Percentiles rank a stretch among this genome's conserved stretches.
Evolutionary conservation across 1,140 invertebrate genomes (phyloP).

Genomic region (Polyergus mexicanus): DNA sequence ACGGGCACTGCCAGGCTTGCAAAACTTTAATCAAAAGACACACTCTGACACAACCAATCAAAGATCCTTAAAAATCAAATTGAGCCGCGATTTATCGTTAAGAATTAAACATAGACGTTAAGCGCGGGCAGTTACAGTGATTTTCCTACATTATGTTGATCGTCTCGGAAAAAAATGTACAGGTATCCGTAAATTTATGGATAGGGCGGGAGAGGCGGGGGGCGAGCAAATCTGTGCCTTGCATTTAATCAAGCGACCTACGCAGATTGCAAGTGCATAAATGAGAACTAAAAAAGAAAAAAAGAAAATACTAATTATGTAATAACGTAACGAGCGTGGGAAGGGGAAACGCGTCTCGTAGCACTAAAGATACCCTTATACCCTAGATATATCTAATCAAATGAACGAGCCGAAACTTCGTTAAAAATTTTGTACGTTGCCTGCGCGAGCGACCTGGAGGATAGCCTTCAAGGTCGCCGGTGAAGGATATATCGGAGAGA

Average conservation of each 20-base stretch:
- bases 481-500: conserved; percentile 22
- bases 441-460: conserved; percentile 35
- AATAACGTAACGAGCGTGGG: conserved; percentile 17
- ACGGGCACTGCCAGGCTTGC: conserved; percentile 79
- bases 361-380: conserved; percentile 33
- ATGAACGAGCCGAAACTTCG: conserved; percentile 65
- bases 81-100: conserved; percentile 46
- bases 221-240: not conserved
- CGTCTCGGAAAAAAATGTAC: conserved; percentile 30
- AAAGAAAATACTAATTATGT: not conserved
- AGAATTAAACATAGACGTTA: conserved; percentile 15
- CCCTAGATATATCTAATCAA: conserved; percentile 63
- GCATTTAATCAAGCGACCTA: conserved; percentile 30
- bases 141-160: conserved; percentile 22
- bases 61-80: conserved; percentile 70
- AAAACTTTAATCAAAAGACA: conserved; percentile 75
- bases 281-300: conserved; percentile 71
- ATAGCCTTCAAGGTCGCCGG: conserved; percentile 35
- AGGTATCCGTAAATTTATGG: not conserved
- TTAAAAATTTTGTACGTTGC: conserved; percentile 72
- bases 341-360: conserved; percentile 32
- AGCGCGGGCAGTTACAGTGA: conserved; percentile 20
- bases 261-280: conserved; percentile 24
- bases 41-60: conserved; percentile 70
- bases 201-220: no score